Base-by-base conservation (phyloP, 2,888 invertebrate genomes). In the Chesias legatella region DNA sequence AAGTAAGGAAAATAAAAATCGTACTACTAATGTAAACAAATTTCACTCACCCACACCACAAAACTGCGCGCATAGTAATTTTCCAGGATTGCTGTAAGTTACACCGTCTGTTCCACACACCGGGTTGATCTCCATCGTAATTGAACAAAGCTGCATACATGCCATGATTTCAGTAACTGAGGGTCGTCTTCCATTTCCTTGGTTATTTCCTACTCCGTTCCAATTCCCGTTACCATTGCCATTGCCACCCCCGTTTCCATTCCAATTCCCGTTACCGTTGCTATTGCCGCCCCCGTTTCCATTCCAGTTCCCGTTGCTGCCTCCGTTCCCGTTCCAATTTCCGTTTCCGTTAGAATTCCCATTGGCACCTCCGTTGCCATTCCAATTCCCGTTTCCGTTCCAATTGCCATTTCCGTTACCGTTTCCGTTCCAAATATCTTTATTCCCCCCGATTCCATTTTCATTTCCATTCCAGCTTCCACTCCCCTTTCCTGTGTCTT, bases 11-110 rank as follows among this genome's bases (percentile, higher is more conserved):
- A n/a, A n/a, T n/a, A n/a, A n/a, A n/a, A n/a, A n/a, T n/a, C n/a
- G n/a, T n/a, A n/a, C n/a, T n/a, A n/a, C n/a, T n/a, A n/a, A n/a
- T n/a, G n/a, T n/a, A n/a, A n/a, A n/a, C n/a, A 46, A 28, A 28
- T 9, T 20, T 6, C 13, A 67, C 81, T 79, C 60, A 89, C 89
- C 53, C 24, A 65, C 42, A 47, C 89, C 89, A 63, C 89, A 89
- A 21, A 50, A 43, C 24, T 60, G 60, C 0, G 79, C 81, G 37
- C 89, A 89, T 9, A 56, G 54, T n/a, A 89, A 54, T 11, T 66
- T 61, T 7, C 76, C 74, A 10, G 68, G 69, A 45, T 88, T 89
- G 20, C 55, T 54, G 49, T 88, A 89, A 0, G 78, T 80, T n/a
- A 67, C 57, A 7, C 67, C 65, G 40, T 88, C 64, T 1, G 72